Conservation (phyloP, 1,140 invertebrate genomes). For the Acromyrmex echinatior region DNA sequence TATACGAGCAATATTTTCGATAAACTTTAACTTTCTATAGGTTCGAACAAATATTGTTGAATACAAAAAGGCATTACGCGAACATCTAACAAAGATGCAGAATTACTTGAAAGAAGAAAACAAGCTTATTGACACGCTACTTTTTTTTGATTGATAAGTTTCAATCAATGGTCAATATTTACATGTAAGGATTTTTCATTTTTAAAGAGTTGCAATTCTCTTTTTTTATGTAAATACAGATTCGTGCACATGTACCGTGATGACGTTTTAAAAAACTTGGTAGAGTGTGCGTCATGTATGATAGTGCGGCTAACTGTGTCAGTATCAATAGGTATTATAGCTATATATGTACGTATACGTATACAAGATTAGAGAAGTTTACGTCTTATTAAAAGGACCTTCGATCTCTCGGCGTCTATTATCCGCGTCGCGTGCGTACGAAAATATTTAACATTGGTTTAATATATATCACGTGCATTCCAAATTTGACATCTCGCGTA, state of each 20-base stretch:
- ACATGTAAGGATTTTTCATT: not conserved
- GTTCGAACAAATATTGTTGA: not conserved
- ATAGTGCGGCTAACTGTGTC: not conserved
- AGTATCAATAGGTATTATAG: not conserved
- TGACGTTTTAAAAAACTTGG: not conserved
- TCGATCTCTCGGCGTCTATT: not conserved
- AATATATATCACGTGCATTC: not conserved
- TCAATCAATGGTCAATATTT: not conserved
- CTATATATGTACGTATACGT: not conserved
- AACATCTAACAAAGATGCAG: not conserved
- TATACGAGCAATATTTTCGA: slow-evolving; percentile 23
- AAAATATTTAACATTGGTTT: not conserved
- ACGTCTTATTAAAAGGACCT: slow-evolving; percentile 12
- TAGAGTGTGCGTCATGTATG: not conserved
- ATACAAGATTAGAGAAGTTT: slow-evolving; percentile 30
- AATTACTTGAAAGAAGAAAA: not conserved
- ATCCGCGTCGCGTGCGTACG: not conserved
- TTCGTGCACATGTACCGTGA: not conserved
- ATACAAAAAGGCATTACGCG: not conserved
- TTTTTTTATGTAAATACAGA: not conserved
- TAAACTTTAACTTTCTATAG: not conserved
- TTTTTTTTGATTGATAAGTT: not conserved
- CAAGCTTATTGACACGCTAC: not conserved
- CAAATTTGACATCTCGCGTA: slow-evolving; percentile 4
- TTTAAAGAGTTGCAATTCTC: not conserved